Percentiles rank a stretch among this genome's conserved stretches.
Evolutionary conservation across 2,888 invertebrate species (phyloP).

Genomic region (Troilus luridus): DNA sequence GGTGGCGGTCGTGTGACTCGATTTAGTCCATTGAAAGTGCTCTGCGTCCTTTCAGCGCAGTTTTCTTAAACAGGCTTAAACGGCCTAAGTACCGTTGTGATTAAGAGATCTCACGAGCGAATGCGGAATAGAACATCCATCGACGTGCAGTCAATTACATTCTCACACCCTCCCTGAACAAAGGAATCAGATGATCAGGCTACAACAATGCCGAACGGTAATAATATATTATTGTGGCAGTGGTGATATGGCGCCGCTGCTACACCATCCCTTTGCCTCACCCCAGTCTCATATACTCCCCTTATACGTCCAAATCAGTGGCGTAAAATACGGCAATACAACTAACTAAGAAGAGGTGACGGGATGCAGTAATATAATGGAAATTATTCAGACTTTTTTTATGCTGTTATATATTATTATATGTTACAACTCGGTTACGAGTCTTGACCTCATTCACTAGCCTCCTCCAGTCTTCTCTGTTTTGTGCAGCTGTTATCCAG

Average conservation of each 20-base stretch:
- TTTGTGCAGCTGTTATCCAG: too few species aligned
- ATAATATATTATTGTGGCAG: neutral
- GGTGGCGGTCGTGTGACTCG: slow-evolving; percentile 39
- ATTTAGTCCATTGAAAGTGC: slow-evolving; percentile 43
- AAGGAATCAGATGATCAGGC: neutral
- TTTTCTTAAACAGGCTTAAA: neutral
- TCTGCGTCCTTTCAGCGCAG: neutral
- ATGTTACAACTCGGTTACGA: too few species aligned
- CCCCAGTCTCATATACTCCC: neutral
- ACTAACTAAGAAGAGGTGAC: too few species aligned
- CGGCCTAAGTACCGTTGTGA: neutral
- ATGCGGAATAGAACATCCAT: too few species aligned
- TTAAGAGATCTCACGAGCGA: neutral
- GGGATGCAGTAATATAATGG: too few species aligned
- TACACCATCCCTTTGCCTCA: neutral
- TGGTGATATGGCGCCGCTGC: neutral
- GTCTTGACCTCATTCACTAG: too few species aligned
- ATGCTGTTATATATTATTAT: too few species aligned
- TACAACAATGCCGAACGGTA: neutral
- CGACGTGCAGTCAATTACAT: neutral
- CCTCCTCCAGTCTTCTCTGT: too few species aligned
- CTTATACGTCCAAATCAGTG: too few species aligned
- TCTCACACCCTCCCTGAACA: neutral
- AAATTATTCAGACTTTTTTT: too few species aligned
- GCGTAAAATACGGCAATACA: too few species aligned